Conservation (phyloP, 2,888 invertebrate species). For the Chaetogeoica ovagalla region DNA sequence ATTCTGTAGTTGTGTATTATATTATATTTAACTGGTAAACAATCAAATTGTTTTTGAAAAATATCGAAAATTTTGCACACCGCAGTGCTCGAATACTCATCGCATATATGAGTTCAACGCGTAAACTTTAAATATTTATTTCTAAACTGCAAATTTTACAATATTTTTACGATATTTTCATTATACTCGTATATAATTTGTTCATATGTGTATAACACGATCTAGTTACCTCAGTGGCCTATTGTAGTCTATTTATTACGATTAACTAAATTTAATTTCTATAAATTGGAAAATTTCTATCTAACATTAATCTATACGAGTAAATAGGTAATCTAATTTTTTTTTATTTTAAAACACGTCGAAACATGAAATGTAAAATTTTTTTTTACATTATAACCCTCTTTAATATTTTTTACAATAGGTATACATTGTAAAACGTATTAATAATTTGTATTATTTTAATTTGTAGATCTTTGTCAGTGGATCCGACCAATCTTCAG, state of each 20-base stretch:
- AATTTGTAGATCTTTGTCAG: conserved; percentile 23
- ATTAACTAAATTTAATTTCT: background rate
- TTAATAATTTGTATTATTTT: background rate
- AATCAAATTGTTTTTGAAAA: background rate
- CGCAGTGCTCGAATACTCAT: background rate
- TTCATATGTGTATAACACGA: background rate
- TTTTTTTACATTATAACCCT: background rate
- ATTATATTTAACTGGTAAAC: background rate
- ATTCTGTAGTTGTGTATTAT: background rate
- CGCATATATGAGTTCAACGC: too few species aligned
- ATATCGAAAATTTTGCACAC: background rate
- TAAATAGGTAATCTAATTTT: background rate
- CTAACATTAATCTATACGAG: background rate
- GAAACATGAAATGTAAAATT: background rate
- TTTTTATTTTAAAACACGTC: background rate
- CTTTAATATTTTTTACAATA: background rate
- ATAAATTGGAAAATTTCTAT: background rate
- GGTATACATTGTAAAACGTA: background rate
- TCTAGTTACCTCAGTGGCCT: too few species aligned
- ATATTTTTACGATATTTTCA: background rate
- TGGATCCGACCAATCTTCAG: conserved; percentile 35
- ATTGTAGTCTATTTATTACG: background rate
- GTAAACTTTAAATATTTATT: too few species aligned
- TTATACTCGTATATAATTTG: background rate
- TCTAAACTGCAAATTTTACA: too few species aligned